These are phyloP conservation scores for human (Homo sapiens) DNA, from an alignment of 2,113 vertebrate species.

Conservation along the genomic window DNA sequence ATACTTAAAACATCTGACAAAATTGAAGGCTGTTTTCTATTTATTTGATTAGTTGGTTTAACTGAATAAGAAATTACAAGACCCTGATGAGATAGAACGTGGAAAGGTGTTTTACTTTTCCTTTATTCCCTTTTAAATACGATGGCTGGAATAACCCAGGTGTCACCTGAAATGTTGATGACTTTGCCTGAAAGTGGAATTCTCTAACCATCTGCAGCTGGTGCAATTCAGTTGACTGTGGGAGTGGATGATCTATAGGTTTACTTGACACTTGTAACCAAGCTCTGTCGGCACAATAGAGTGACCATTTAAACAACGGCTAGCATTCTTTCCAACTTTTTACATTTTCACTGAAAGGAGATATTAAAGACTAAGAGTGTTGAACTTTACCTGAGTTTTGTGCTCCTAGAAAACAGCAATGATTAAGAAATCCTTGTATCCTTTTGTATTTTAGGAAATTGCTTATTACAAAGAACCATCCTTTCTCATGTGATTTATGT, in stretches of 20 bases:
- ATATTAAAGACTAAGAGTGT: background rate
- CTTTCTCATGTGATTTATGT: background rate
- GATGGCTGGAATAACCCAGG: background rate
- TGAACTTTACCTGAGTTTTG: background rate
- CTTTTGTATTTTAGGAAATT: background rate
- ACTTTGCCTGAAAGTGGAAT: background rate
- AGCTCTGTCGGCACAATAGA: background rate
- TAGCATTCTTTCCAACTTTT: background rate
- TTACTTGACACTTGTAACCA: background rate
- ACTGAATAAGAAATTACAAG: background rate
- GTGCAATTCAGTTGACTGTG: background rate
- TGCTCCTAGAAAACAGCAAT: background rate
- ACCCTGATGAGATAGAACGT: background rate
- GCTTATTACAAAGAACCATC: background rate
- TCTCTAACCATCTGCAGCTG: background rate
- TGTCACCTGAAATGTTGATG: background rate
- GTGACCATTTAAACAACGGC: background rate
- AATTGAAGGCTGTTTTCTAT: background rate
- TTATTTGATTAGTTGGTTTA: constrained; percentile 3
- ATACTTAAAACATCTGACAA: background rate
- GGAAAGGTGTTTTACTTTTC: background rate
- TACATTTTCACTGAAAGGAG: background rate
- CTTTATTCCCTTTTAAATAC: background rate
- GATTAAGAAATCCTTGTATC: background rate
- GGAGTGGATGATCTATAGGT: background rate